Conservation (phyloP, 2,888 invertebrate genomes). For the Lasioglossum calceatum region DNA sequence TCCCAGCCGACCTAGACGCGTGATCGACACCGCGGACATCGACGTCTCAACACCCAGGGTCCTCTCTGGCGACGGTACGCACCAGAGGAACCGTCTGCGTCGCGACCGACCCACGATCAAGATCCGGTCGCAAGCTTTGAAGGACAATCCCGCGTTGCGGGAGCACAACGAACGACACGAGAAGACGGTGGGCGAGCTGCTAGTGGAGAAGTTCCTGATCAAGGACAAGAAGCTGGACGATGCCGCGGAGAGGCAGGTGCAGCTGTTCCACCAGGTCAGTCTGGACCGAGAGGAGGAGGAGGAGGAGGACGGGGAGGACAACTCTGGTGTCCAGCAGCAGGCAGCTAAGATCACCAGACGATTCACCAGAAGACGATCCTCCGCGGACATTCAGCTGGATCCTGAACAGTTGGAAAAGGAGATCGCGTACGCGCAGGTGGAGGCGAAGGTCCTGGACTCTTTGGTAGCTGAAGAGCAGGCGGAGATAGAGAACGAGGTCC, state of each 20-base stretch:
- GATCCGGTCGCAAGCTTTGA: constrained; percentile 83
- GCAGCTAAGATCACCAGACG: constrained; percentile 79
- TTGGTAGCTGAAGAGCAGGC: constrained; percentile 82
- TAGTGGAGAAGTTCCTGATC: constrained; percentile 91
- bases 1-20: constrained; percentile 88
- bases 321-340: constrained; percentile 57
- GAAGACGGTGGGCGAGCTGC: constrained; percentile 90
- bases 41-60: constrained; percentile 89
- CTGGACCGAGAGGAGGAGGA: constrained; percentile 51
- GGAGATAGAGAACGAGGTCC: constrained; percentile 78
- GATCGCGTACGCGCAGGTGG: constrained; percentile 79
- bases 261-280: constrained; percentile 73
- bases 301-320: constrained; percentile 71
- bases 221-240: constrained; percentile 86
- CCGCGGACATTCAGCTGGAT: constrained; percentile 79
- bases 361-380: constrained; percentile 80
- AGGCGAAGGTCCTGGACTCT: constrained; percentile 81
- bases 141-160: constrained; percentile 83
- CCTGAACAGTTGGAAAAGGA: constrained; percentile 79
- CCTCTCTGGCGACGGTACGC: constrained; percentile 64
- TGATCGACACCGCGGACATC: constrained; percentile 93
- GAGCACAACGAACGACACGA: constrained; percentile 85
- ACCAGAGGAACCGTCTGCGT: constrained; percentile 74
- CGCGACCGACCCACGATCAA: constrained; percentile 81
- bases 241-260: constrained; percentile 32